Base-by-base conservation (phyloP, 2,113 vertebrate genomes). In the Dasyurus viverrinus region DNA sequence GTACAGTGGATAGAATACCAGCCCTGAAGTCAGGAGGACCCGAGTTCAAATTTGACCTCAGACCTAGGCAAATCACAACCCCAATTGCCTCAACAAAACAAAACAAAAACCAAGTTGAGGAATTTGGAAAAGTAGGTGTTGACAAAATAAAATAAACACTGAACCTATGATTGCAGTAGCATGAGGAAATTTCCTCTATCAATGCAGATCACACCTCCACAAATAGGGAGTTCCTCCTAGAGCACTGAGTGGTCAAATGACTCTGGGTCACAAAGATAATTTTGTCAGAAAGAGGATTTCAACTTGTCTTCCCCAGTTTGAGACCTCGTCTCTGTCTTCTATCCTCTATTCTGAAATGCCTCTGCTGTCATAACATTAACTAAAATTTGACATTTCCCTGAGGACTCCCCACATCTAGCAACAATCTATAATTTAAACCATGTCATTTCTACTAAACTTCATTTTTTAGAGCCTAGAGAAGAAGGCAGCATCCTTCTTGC, bases 41-140 rank as follows among this genome's bases (percentile, higher is more conserved):
- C 11, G 50, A 10, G 50, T 52, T 52, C 50, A 52, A 52, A 52
- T 52, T 1, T 52, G 9, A 1, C 10, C 50, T 52, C 50, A 52
- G 50, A 52, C 50, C 8, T 52, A 10, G 50, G 50, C 50, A 52
- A 52, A 1, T 52, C 50, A 52, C 50, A 52, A 52, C 50, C 1
- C 50, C 50, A 52, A 52, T 10, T 52, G 50, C 50, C 50, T 52
- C 50, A 52, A 6, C 50, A 52, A 52, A 52, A 52, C 50, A 52
- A 52, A 52, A 52, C 10, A 52, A 52, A 52, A 52, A 52, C 50
- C 50, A 52, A 97, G 96, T 97, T 97, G 95, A 95, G 96, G 97
- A 97, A 97, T 96, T 97, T 97, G 93, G 93, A 95, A 96, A 93
- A 97, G 96, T 95, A 96, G 96, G 93, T 76, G 94, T 95, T 96